Conservation (phyloP, 2,888 invertebrate species). For the Diadromus collaris region DNA sequence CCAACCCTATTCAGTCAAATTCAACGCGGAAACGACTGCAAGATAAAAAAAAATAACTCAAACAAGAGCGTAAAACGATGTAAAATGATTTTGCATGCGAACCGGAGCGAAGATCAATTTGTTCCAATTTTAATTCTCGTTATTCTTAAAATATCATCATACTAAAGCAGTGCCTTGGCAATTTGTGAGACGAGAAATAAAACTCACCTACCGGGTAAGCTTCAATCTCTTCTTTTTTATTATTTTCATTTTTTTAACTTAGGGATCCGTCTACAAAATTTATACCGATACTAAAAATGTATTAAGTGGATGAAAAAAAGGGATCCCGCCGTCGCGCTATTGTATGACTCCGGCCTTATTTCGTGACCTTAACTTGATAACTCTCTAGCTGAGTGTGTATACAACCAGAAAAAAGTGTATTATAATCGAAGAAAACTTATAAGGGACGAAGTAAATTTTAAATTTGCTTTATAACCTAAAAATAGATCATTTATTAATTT, state of each 20-base stretch:
- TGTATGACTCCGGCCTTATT: too few species aligned
- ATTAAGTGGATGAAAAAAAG: not conserved
- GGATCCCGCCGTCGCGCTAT: not conserved
- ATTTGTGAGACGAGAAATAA: not conserved
- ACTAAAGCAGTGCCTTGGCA: not conserved
- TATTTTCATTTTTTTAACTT: not conserved
- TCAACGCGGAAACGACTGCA: not conserved
- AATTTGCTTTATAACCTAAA: too few species aligned
- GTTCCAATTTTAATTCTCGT: not conserved
- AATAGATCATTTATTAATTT: too few species aligned
- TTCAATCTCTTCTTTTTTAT: not conserved
- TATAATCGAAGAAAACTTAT: too few species aligned
- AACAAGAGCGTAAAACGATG: not conserved
- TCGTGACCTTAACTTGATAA: too few species aligned
- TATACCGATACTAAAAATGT: not conserved
- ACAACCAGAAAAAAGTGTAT: too few species aligned
- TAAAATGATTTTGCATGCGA: not conserved
- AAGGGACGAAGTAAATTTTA: too few species aligned
- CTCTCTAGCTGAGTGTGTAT: too few species aligned
- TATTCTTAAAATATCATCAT: not conserved
- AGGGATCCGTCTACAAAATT: not conserved
- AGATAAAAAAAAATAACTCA: conserved; percentile 17
- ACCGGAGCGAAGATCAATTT: conserved; percentile 22
- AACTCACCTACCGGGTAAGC: not conserved
- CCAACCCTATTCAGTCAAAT: not conserved